These are phyloP conservation scores for Silurus glanis DNA, from an alignment of 2,113 vertebrate genomes.

Conservation along the genomic window DNA sequence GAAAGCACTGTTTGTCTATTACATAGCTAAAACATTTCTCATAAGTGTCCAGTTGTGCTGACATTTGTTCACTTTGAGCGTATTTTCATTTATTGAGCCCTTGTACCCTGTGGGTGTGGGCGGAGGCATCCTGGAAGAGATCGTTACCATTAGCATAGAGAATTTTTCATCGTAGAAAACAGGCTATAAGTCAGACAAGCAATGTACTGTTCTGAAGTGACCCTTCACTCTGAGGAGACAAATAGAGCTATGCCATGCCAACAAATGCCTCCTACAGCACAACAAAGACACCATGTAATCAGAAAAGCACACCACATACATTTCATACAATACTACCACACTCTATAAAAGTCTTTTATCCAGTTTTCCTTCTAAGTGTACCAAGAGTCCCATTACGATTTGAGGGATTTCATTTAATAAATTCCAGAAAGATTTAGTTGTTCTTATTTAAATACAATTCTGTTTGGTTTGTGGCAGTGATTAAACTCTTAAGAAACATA, in stretches of 20 bases:
- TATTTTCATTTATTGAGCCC: neutral
- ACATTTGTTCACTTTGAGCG: neutral
- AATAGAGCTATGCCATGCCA: neutral
- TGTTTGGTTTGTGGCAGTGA: neutral
- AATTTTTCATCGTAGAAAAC: neutral
- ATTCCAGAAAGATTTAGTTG: neutral
- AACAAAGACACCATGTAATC: neutral
- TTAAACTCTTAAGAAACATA: neutral
- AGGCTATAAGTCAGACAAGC: neutral
- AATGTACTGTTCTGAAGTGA: neutral
- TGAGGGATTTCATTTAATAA: neutral
- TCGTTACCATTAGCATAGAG: neutral
- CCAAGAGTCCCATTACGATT: neutral
- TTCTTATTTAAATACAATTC: neutral
- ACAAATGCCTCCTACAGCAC: neutral
- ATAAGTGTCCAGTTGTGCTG: neutral
- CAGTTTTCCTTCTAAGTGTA: neutral
- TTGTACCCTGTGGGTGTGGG: neutral
- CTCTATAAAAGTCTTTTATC: neutral
- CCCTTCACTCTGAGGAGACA: neutral
- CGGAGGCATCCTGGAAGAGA: neutral
- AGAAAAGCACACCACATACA: neutral
- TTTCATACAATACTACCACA: neutral
- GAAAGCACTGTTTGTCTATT: neutral
- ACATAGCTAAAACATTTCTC: neutral